Percentiles rank a stretch among this genome's conserved stretches.
Conservation (phyloP, 2,797 vertebrate species). For the Natrix natrix region DNA sequence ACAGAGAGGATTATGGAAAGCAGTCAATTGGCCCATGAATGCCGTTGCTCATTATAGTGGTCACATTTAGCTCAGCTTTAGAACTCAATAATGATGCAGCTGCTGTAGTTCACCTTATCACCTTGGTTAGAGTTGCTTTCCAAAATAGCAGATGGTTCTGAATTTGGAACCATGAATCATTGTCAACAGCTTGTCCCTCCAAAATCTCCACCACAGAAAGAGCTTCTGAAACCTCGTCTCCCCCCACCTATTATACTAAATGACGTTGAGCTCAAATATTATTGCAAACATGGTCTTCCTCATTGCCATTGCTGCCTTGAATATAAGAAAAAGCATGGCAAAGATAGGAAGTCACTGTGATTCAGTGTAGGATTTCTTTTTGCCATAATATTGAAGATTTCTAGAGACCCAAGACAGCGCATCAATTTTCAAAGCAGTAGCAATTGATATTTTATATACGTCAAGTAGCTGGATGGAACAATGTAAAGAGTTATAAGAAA, state of each 20-base stretch:
- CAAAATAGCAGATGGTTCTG: conserved; percentile 59
- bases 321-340: conserved; percentile 30
- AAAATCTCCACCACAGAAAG: conserved; percentile 35
- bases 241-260: conserved; percentile 26
- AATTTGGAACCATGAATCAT: conserved; percentile 60
- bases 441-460: background rate
- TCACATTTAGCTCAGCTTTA: conserved; percentile 52
- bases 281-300: conserved; percentile 34
- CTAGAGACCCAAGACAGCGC: background rate
- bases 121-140: conserved; percentile 59
- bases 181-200: conserved; percentile 58
- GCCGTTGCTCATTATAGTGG: conserved; percentile 46
- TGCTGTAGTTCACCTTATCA: conserved; percentile 61
- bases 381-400: background rate
- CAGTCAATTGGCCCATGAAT: conserved; percentile 9
- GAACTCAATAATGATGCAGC: conserved; percentile 57
- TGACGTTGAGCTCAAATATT: conserved; percentile 46
- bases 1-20: conserved; percentile 34
- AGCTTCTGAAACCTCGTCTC: conserved; percentile 37
- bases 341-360: conserved; percentile 38
- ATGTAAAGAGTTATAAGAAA: background rate
- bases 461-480: background rate
- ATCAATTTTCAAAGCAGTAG: background rate
- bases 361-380: conserved; percentile 20
- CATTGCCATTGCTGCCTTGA: conserved; percentile 39